Conservation (phyloP, 1,140 invertebrate genomes). For the Zophobas atratus region DNA sequence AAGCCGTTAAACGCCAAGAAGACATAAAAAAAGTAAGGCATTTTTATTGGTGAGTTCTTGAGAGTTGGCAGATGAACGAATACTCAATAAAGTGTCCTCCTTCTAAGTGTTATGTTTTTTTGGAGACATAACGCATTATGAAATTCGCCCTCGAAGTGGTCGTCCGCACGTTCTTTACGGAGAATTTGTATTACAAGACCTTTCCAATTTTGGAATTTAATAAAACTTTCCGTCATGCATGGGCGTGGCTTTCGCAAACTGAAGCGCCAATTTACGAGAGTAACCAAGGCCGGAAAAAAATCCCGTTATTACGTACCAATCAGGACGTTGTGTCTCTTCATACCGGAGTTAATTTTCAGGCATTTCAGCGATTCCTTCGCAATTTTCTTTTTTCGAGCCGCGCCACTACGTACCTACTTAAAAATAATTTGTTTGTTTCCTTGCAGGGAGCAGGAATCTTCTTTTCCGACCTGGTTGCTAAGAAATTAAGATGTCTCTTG, state of each 20-base stretch:
- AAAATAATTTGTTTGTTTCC: constrained; percentile 49
- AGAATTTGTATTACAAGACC: too few relatives aligned
- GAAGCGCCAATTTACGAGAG: not conserved
- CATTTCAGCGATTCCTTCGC: constrained; percentile 30
- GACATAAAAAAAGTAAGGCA: too few relatives aligned
- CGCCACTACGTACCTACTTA: constrained; percentile 15
- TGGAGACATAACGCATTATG: too few relatives aligned
- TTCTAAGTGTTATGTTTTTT: too few relatives aligned
- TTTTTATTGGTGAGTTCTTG: too few relatives aligned
- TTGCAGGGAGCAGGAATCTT: constrained; percentile 35
- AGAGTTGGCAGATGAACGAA: too few relatives aligned
- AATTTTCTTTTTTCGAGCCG: constrained; percentile 19
- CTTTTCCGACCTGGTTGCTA: constrained; percentile 49
- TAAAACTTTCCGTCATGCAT: not conserved
- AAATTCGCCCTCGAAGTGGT: too few relatives aligned
- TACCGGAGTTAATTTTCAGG: constrained; percentile 32
- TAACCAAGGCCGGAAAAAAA: not conserved
- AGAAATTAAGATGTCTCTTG: constrained; percentile 51
- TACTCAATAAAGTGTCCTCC: too few relatives aligned
- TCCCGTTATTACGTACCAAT: constrained; percentile 21
- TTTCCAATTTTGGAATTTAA: too few relatives aligned
- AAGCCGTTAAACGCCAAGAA: too few relatives aligned
- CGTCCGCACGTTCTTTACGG: too few relatives aligned
- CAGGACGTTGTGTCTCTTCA: constrained; percentile 16
- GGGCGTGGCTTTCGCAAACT: not conserved